Conservation (phyloP, 2,888 invertebrate species). For the Acanthosoma haemorrhoidale region DNA sequence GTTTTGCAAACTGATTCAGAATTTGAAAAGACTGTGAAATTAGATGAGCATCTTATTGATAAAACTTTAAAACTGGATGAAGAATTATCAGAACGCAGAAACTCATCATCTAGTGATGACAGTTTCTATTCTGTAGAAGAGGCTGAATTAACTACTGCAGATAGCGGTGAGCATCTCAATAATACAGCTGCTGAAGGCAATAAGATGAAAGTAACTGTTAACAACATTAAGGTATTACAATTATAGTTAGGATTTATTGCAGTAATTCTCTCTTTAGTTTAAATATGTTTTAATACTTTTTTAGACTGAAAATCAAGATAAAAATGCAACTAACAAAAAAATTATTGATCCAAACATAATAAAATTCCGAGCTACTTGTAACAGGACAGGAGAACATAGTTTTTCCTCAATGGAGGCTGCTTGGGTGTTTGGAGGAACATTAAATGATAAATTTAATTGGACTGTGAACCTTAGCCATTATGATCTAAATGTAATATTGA, state of each 20-base stretch:
- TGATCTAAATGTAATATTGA: slow-evolving; percentile 53
- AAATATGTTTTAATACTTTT: too few relatives aligned
- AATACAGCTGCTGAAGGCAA: not conserved
- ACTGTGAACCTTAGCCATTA: slow-evolving; percentile 53
- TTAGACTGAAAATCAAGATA: too few relatives aligned
- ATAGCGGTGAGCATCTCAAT: not conserved
- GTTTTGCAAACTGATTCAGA: too few relatives aligned
- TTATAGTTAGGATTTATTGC: not conserved
- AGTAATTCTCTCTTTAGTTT: too few relatives aligned
- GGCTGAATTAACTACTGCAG: not conserved
- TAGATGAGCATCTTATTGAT: slow-evolving; percentile 17
- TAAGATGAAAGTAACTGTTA: not conserved
- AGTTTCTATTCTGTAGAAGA: slow-evolving; percentile 24
- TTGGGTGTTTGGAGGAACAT: slow-evolving; percentile 51
- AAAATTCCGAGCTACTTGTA: slow-evolving; percentile 53
- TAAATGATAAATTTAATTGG: slow-evolving; percentile 55
- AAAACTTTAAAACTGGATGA: not conserved
- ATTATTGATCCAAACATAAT: slow-evolving; percentile 42
- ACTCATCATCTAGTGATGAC: slow-evolving; percentile 15
- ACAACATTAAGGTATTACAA: not conserved
- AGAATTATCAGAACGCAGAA: not conserved
- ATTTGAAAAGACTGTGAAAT: too few relatives aligned
- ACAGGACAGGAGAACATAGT: slow-evolving; percentile 52
- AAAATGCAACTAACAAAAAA: not conserved
- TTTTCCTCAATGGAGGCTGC: slow-evolving; percentile 56